These are phyloP conservation scores for Cryptocephalus primarius DNA, from an alignment of 2,888 invertebrate species.

Conservation along the genomic window DNA sequence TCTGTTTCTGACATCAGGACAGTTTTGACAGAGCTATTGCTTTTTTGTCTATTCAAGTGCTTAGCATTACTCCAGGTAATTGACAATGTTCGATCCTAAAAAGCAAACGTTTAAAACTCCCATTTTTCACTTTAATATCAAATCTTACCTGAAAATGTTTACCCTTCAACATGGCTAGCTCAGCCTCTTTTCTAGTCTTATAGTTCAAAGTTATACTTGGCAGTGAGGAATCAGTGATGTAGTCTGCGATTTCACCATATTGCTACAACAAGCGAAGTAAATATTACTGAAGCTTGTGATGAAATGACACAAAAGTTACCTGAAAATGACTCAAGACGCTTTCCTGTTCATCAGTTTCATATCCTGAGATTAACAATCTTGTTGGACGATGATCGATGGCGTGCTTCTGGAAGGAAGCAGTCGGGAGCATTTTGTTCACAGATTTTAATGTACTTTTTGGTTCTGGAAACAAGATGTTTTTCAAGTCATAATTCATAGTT, in stretches of 20 bases:
- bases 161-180: constrained; percentile 65
- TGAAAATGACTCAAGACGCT: constrained; percentile 73
- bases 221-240: constrained; percentile 58
- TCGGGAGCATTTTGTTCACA: constrained; percentile 12
- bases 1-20: constrained; percentile 35
- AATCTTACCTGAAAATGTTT: constrained; percentile 56
- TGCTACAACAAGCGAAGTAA: constrained; percentile 44
- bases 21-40: constrained; percentile 22
- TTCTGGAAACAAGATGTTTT: constrained; percentile 11
- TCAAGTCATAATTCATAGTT: background rate
- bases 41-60: constrained; percentile 26
- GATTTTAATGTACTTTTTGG: constrained; percentile 16
- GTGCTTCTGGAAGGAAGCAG: constrained; percentile 36
- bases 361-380: constrained; percentile 77
- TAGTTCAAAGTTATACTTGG: constrained; percentile 69
- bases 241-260: constrained; percentile 80
- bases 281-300: background rate
- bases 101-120: constrained; percentile 1
- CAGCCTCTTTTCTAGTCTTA: constrained; percentile 67
- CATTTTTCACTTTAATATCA: background rate
- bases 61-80: constrained; percentile 34
- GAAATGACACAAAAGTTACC: constrained; percentile 40
- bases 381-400: constrained; percentile 78
- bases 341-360: constrained; percentile 72
- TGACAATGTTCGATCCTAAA: constrained; percentile 34